Base-by-base conservation (phyloP, 2,888 invertebrate genomes). In the Rhingia rostrata region DNA sequence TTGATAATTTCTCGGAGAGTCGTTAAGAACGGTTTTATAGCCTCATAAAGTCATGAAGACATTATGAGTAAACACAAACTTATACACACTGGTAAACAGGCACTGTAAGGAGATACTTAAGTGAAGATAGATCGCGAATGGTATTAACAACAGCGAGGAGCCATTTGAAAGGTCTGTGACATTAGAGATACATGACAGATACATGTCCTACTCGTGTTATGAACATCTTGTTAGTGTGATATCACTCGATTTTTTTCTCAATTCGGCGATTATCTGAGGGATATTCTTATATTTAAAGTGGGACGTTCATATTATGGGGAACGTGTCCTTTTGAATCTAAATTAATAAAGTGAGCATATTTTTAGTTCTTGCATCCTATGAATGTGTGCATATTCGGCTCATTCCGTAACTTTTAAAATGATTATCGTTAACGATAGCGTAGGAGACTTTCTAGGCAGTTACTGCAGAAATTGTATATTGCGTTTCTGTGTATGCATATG, bases 1-100 rank as follows among this genome's bases (percentile, higher is more conserved):
- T 83, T 83, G 83, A 83, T 83, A 78, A 83, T 83, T 83, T 83
- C 83, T 73, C 63, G n/a, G 33, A 78, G 78, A 83, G 83, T 83
- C 83, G 83, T 78, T 83, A 83, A 73, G 73, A n/a, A 63, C 67
- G 51, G 67, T 78, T 83, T 83, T 78, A 83, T 78, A 51, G 78
- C 67, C 37, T 56, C 54, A 78, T 83, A 73, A 78, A 83, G 67
- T 61, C 78, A 63, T 82, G 67, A 67, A 61, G 77, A 60, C 72
- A 82, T 73, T 83, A 53, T 67, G 77, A 60, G 69, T 45, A 37
- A 14, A 41, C 58, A 58, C 61, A 49, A 53, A 49, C 70, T 41
- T 35, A 30, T 49, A 56, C 54, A 54, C 30, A 37, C 10, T 4
- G 3, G 14, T 32, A n/a, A 32, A 14, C 32, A 51, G 22, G 51